Evolutionary conservation across 2,888 invertebrate species (phyloP), one percentile per base, ranked within the genome.

Genomic region (Onthophagus sagittarius): DNA sequence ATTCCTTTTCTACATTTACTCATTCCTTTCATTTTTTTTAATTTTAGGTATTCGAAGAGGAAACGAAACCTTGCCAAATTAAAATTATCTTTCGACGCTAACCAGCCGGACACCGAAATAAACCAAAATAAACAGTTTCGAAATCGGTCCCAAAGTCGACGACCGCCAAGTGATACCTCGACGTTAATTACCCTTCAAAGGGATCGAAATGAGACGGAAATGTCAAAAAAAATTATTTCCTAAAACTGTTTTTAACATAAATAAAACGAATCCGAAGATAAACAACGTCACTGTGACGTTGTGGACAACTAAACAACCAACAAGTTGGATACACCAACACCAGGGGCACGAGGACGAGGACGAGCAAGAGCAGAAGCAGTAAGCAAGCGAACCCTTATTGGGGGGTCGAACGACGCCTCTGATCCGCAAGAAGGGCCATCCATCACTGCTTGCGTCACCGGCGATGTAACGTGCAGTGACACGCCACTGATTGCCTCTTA

Each of bases 401-500:
- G 67, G 31, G 23, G 32, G 64, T 9, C 67, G n/a, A 23, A 15
- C 67, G 13, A n/a, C 63, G 63, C 15, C 15, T 14, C 15, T 14
- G 63, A 14, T 63, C 63, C 81, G 79, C 81, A 81, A 82, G 83
- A 83, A 82, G 81, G 80, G 84, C 79, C 82, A 85, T 84, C 83
- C 83, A 84, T 84, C 83, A 84, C 83, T 80, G 77, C 81, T 84
- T 83, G 82, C 83, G 83, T 82, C 82, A 81, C 79, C 79, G 81
- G 81, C 82, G 81, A 79, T 81, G 83, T 83, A 83, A 84, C 83
- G 82, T 79, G 78, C 82, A 80, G 83, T 86, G 86, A 86, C 86
- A 86, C 84, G 83, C 83, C 86, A 86, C 85, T 87, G 86, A 87
- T 87, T 86, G 86, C 86, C 85, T 85, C 84, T 87, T 86, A 87